A percentile compares a stretch with the other conserved stretches of the same genome.
Conservation (phyloP, 2,113 vertebrate species). For the Alouatta palliata region DNA sequence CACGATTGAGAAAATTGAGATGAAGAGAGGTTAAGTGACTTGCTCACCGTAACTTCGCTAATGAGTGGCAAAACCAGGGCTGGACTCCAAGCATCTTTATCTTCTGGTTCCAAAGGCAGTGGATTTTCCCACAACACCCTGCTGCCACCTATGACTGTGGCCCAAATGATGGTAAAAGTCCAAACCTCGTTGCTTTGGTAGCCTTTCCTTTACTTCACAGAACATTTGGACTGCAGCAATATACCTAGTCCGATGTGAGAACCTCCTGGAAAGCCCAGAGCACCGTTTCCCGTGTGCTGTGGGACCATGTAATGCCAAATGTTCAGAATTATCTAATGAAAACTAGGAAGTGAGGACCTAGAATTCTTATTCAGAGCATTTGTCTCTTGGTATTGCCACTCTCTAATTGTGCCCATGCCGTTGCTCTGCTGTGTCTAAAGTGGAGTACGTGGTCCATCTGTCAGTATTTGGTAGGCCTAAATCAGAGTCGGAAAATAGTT, state of each 20-base stretch:
- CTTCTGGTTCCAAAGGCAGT: background rate
- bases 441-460: background rate
- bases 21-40: constrained; percentile 7
- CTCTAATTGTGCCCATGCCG: background rate
- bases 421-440: background rate
- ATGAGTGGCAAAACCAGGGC: background rate
- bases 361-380: background rate
- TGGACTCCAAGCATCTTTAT: background rate
- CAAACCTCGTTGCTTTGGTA: background rate
- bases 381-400: background rate
- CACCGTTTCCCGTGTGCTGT: background rate
- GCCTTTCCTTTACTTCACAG: background rate
- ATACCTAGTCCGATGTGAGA: background rate
- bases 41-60: constrained; percentile 28
- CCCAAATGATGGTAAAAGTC: background rate
- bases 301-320: background rate
- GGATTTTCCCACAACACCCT: background rate
- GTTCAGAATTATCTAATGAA: background rate
- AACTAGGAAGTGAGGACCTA: background rate
- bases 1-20: constrained; percentile 36
- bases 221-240: background rate
- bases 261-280: background rate
- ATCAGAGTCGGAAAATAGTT: background rate
- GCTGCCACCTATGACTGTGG: background rate
- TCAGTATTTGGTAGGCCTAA: background rate